Base-by-base conservation (phyloP, 2,797 vertebrate genomes). In the Melopsittacus undulatus region DNA sequence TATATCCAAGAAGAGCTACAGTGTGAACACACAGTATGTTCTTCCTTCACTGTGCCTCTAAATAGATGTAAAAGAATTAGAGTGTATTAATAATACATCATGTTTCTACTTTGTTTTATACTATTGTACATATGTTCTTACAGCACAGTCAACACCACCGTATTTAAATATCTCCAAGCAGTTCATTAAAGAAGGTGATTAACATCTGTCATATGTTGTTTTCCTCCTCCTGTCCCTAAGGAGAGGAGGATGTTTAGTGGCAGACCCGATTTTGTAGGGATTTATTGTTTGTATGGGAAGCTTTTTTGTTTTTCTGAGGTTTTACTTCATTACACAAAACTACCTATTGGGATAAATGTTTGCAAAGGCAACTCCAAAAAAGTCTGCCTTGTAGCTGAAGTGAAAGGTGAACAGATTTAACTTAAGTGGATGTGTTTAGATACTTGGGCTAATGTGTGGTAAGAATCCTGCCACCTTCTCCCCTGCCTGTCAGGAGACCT, bases 71-170 rank as follows among this genome's bases (percentile, higher is more conserved):
- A 93, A 96, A 81, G 86, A 96, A 94, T 96, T 91, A 96, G 75
- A 0, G 3, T 75, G 78, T 92, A 93, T 97, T 95, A 96, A 97
- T 96, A 97, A 95, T 95, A 94, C 83, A 96, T 96, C 95, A 78
- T 96, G 96, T 97, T 96, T 97, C 95, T 87, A 51, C 94, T 97
- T 89, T 75, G 93, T 87, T 97, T 95, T 96, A 93, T 91, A 87
- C 89, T 93, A 84, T 84, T 95, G 89, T 96, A 93, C 95, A 96
- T 96, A 97, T 96, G 95, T 94, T 96, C 95, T 94, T 78, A 93
- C 36, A 74, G 91, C 89, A 92, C 91, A 81, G 4, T 81, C 92
- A 95, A 89, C 95, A 92, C 12, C 69, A 85, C 29, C 2, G 2
- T 72, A 62, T 86, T 94, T 92, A 91, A 96, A 83, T 95, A 92